Conservation (phyloP, 2,888 invertebrate genomes). For the Apeira syringaria region DNA sequence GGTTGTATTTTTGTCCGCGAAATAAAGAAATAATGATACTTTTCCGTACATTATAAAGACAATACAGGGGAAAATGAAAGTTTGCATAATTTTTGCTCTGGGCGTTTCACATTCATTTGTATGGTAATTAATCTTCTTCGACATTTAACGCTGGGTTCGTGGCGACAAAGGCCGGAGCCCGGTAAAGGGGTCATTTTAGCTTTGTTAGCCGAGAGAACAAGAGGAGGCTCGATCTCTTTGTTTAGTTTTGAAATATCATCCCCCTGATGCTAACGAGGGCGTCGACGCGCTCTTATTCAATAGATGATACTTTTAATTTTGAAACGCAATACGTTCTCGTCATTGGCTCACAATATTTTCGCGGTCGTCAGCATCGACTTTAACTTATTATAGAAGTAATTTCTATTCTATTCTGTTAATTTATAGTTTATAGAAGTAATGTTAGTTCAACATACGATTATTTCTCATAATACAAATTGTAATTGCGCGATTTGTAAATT, state of each 20-base stretch:
- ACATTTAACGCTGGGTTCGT: constrained; percentile 54
- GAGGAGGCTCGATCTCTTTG: constrained; percentile 58
- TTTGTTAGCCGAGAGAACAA: constrained; percentile 58
- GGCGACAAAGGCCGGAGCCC: constrained; percentile 57
- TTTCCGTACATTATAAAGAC: constrained; percentile 24
- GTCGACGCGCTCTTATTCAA: constrained; percentile 16
- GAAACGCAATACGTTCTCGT: neutral
- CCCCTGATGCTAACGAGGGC: constrained; percentile 47
- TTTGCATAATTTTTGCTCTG: constrained; percentile 32
- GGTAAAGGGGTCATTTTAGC: constrained; percentile 67
- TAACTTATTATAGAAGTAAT: no score
- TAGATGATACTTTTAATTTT: constrained; percentile 3
- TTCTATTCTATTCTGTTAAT: no score
- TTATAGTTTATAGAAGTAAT: no score
- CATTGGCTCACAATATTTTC: no score
- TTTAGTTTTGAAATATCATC: constrained; percentile 67
- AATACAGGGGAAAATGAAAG: constrained; percentile 27
- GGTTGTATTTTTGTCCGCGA: constrained; percentile 13
- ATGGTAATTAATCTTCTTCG: constrained; percentile 72
- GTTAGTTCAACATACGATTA: no score
- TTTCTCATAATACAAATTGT: no score
- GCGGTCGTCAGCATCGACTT: no score
- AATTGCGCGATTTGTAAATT: no score
- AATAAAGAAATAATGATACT: constrained; percentile 13
- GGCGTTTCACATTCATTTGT: constrained; percentile 50